Conservation (phyloP, 2,888 invertebrate genomes). For the Mythimna vitellina region DNA sequence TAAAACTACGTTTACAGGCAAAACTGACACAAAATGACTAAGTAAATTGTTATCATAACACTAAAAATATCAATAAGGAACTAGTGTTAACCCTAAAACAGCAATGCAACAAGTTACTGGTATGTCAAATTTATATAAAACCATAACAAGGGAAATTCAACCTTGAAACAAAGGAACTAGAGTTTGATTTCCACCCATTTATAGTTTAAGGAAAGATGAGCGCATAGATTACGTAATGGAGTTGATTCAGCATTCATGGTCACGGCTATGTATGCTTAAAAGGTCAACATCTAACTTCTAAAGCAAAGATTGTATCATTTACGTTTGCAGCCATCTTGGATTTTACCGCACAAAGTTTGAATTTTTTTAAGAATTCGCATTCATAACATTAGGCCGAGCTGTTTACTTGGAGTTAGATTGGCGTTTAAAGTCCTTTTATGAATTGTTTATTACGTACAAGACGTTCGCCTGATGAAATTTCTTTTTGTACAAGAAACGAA, state of each 20-base stretch:
- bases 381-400: conserved; percentile 35
- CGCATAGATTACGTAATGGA: conserved; percentile 84
- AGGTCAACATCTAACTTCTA: conserved; percentile 81
- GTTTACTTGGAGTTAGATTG: not conserved
- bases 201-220: conserved; percentile 78
- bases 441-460: too few relatives aligned
- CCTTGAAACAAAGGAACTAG: conserved; percentile 21
- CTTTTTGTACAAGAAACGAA: too few relatives aligned
- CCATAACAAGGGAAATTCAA: conserved; percentile 36
- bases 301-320: conserved; percentile 71
- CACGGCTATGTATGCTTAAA: conserved; percentile 81
- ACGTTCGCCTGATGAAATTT: not conserved
- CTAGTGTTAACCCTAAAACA: conserved; percentile 72
- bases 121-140: conserved; percentile 66
- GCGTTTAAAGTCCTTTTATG: not conserved
- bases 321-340: conserved; percentile 52
- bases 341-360: conserved; percentile 43
- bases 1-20: not conserved
- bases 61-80: conserved; percentile 74
- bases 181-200: conserved; percentile 42
- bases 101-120: conserved; percentile 75
- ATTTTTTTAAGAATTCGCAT: conserved; percentile 37
- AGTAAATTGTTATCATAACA: conserved; percentile 63
- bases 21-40: conserved; percentile 27
- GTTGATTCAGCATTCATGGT: conserved; percentile 86